Conservation (phyloP, 2,797 vertebrate genomes). For the Cyclopterus lumpus region DNA sequence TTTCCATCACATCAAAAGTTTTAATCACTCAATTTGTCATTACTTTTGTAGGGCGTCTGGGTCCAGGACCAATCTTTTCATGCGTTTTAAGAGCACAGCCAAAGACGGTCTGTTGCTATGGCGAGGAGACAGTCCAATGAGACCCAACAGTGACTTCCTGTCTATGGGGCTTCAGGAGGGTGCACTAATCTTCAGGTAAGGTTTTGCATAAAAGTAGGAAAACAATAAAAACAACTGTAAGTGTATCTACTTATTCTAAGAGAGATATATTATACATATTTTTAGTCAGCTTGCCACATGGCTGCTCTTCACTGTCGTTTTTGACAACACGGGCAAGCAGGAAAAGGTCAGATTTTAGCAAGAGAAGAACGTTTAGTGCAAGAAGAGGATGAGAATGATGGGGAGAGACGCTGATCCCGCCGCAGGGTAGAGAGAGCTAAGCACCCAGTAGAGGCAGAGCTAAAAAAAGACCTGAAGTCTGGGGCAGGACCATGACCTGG, state of each 20-base stretch:
- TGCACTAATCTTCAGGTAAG: conserved; percentile 89
- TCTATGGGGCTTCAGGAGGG: conserved; percentile 93
- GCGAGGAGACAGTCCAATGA: conserved; percentile 92
- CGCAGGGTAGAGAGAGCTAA: conserved; percentile 10
- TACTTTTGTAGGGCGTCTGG: conserved; percentile 87
- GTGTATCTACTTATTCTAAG: background rate
- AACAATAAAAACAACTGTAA: background rate
- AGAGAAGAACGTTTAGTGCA: conserved; percentile 6
- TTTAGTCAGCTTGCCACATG: background rate
- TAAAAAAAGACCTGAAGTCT: conserved; percentile 21
- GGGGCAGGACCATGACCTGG: background rate
- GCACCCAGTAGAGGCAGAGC: conserved; percentile 8
- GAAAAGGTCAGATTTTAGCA: background rate
- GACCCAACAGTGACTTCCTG: conserved; percentile 93
- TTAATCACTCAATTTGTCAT: background rate
- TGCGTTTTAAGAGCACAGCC: conserved; percentile 94
- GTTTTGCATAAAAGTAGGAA: background rate
- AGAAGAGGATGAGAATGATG: conserved; percentile 14
- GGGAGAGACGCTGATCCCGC: conserved; percentile 9
- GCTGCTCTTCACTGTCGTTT: background rate
- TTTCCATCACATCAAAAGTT: background rate
- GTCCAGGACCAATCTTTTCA: conserved; percentile 91
- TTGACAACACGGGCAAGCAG: background rate
- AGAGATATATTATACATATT: background rate
- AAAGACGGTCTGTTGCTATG: conserved; percentile 93